Conservation (phyloP, 1,140 invertebrate genomes). For the Camponotus floridanus region DNA sequence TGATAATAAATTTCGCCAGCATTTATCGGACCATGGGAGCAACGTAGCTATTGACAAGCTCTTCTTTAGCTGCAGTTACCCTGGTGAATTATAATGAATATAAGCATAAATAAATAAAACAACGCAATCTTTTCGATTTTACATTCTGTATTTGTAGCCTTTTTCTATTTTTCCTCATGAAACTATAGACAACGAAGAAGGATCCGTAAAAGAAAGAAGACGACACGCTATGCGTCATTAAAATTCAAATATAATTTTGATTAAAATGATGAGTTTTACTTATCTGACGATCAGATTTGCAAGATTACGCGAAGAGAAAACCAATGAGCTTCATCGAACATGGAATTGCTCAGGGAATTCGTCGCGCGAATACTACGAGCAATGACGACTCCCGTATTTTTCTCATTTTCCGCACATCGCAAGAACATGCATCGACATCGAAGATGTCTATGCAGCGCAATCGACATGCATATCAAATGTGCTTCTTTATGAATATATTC, state of each 20-base stretch:
- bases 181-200: not conserved
- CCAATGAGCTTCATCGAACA: not conserved
- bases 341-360: slow-evolving; percentile 39
- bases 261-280: slow-evolving; percentile 69
- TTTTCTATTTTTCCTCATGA: not conserved
- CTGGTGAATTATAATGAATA: slow-evolving; percentile 75
- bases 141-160: not conserved
- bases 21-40: slow-evolving; percentile 50
- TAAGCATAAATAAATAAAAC: slow-evolving; percentile 83
- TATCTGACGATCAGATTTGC: not conserved
- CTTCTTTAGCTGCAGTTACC: slow-evolving; percentile 29
- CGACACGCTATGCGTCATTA: slow-evolving; percentile 69
- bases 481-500: slow-evolving; percentile 7
- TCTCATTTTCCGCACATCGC: slow-evolving; percentile 17
- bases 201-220: slow-evolving; percentile 35
- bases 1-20: slow-evolving; percentile 65
- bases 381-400: not conserved
- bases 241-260: slow-evolving; percentile 81
- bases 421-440: not conserved
- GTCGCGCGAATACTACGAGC: not conserved
- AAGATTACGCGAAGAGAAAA: slow-evolving; percentile 17
- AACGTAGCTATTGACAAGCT: slow-evolving; percentile 14
- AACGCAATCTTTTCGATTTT: slow-evolving; percentile 48
- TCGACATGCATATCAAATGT: not conserved
- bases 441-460: not conserved